phyloP scores from a whole-genome alignment of 2,113 vertebrate genomes.

The Lathamus discolor region DNA sequence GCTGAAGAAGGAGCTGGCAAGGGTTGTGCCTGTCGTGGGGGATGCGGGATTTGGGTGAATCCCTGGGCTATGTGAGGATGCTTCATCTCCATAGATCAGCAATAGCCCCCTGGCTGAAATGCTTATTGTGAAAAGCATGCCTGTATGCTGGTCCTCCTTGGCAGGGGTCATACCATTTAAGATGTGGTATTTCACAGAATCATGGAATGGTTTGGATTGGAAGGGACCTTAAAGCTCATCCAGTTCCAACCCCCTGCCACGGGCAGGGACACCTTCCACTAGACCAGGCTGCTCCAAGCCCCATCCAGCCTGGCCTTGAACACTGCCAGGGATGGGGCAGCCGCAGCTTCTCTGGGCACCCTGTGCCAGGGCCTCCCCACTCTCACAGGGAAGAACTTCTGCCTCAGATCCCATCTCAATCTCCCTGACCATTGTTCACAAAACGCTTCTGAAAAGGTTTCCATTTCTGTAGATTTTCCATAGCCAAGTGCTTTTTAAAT shows the following conservation, averaged over 20 bases:
- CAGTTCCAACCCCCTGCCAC: neutral
- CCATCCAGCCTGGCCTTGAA: no score
- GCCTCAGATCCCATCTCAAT: neutral
- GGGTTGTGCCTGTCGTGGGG: neutral
- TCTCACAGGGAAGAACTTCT: neutral
- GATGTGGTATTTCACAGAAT: fast-evolving
- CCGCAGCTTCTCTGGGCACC: neutral
- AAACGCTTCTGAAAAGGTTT: neutral
- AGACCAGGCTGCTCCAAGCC: neutral
- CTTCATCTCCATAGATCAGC: neutral
- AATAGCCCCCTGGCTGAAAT: fast-evolving
- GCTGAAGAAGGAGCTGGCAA: neutral
- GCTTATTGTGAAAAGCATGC: neutral
- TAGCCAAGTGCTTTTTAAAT: neutral
- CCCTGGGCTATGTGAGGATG: fast-evolving
- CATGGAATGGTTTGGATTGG: neutral
- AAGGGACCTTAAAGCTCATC: neutral
- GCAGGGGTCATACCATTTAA: fast-evolving
- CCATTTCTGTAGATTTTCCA: neutral
- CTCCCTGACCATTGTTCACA: neutral
- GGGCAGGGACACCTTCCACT: neutral
- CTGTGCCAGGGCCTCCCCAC: neutral
- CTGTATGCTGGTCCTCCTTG: neutral
- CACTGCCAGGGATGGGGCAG: no score
- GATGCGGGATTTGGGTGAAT: fast-evolving